Base-by-base conservation (phyloP, 1,140 invertebrate species). In the Lepeophtheirus salmonis region DNA sequence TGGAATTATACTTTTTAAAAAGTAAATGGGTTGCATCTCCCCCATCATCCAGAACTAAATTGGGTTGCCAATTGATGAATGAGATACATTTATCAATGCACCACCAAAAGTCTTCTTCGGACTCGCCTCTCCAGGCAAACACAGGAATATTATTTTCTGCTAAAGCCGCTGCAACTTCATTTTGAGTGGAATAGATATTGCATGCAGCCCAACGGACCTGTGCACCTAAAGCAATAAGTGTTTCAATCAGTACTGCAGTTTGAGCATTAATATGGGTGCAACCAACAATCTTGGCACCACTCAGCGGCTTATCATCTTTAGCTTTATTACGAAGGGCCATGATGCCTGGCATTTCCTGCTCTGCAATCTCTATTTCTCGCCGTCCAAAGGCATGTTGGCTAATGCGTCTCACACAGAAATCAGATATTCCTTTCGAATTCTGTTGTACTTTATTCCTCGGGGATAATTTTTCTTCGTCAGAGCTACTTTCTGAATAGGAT, bases 101-200 rank as follows among this genome's bases (percentile, higher is more conserved):
- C 91, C 91, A 97, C 92, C 91, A 97, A 73, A 96, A 96, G 69
- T 96, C 92, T 69, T 95, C 90, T 70, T 96, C 91, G 2, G 86
- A 88, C 73, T 97, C 89, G 0, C 88, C 89, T 56, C 89, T 81
- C 92, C 91, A 96, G 1, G 90, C 88, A 74, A 90, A 97, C 58
- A 96, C 80, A 3, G 89, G 79, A 69, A 82, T 85, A 12, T 85
- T 78, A 56, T 83, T 82, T 72, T 95, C 84, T 0, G 91, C 90
- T 60, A 97, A 70, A 0, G 91, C 90, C 16, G 92, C 89, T 2
- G 89, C 89, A 1, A 96, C 91, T 75, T 97, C 90, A 74, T 97
- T 96, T 81, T 86, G 91, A 3, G 92, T 97, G 30, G 91, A 97
- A 72, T 95, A 97, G 65, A 97, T 97, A 73, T 97, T 97, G 71